Evolutionary conservation across 2,113 vertebrate genomes (phyloP).

Genomic region (Chaetodon auriga): DNA sequence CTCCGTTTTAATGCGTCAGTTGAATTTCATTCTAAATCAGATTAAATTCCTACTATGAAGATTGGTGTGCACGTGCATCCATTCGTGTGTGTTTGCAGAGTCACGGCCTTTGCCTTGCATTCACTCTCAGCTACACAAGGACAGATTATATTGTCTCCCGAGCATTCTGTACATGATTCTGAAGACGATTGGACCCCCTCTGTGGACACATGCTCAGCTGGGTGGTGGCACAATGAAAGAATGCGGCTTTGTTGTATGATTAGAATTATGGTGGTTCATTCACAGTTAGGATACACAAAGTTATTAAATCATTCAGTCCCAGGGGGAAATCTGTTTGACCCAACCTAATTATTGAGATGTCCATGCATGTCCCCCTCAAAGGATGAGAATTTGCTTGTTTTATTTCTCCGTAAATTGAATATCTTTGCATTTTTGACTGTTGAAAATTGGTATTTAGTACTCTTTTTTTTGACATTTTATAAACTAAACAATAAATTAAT

Average conservation of each 20-base stretch:
- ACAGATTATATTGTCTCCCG: background rate
- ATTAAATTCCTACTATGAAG: slow-evolving; percentile 9
- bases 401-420: background rate
- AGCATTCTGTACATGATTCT: slow-evolving; percentile 28
- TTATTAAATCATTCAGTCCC: background rate
- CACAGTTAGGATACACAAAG: background rate
- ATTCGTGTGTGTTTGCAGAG: background rate
- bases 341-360: background rate
- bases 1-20: slow-evolving; percentile 22
- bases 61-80: background rate
- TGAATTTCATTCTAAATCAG: slow-evolving; percentile 36
- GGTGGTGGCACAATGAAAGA: background rate
- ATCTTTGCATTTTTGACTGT: background rate
- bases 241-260: background rate
- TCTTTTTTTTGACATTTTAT: slow-evolving; percentile 4
- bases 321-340: background rate
- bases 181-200: background rate
- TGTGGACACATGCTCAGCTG: background rate
- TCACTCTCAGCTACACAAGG: background rate
- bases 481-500: background rate
- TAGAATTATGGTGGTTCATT: background rate
- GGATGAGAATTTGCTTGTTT: background rate
- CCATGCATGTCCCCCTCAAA: background rate
- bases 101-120: background rate
- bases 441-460: background rate